A percentile compares a stretch with the other conserved stretches of the same genome.
Evolutionary conservation across 1,140 invertebrate genomes (phyloP).

Genomic region (Xylocopa sonorina): DNA sequence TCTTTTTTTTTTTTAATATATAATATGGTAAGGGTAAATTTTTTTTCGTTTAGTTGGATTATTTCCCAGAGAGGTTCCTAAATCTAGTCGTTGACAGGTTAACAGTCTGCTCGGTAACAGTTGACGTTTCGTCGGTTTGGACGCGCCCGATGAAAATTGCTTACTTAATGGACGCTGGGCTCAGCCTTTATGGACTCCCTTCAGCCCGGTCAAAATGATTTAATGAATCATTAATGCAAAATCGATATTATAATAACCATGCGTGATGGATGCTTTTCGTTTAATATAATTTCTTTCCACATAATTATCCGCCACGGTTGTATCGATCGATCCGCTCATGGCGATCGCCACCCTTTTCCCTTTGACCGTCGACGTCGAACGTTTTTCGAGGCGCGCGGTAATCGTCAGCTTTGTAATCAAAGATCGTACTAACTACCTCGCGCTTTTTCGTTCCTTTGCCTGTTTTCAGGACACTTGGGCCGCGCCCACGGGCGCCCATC

Average conservation of each 20-base stretch:
- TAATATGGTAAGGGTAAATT: no score
- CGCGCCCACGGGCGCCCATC: slow-evolving; percentile 51
- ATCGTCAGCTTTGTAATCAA: slow-evolving; percentile 14
- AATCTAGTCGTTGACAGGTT: neutral
- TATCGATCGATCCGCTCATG: slow-evolving; percentile 22
- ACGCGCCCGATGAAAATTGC: slow-evolving; percentile 34
- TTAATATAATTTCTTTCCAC: slow-evolving; percentile 53
- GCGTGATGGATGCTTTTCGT: slow-evolving; percentile 45
- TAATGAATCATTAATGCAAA: slow-evolving; percentile 51
- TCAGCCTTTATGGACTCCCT: slow-evolving; percentile 33
- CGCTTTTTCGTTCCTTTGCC: slow-evolving; percentile 3
- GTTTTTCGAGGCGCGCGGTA: slow-evolving; percentile 19
- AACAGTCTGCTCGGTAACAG: neutral
- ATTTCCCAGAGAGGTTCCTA: no score
- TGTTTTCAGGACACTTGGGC: slow-evolving; percentile 40
- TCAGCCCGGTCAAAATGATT: slow-evolving; percentile 47
- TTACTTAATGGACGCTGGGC: slow-evolving; percentile 31
- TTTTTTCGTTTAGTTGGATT: no score
- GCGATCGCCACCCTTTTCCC: neutral
- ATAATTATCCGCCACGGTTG: slow-evolving; percentile 45
- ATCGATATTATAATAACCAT: slow-evolving; percentile 52
- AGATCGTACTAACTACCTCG: slow-evolving; percentile 4
- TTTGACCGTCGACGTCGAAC: slow-evolving; percentile 8
- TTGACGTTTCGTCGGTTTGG: slow-evolving; percentile 33
- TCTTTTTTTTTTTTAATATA: no score